phyloP scores from a whole-genome alignment of 2,888 invertebrate genomes.

The Melieria crassipennis region DNA sequence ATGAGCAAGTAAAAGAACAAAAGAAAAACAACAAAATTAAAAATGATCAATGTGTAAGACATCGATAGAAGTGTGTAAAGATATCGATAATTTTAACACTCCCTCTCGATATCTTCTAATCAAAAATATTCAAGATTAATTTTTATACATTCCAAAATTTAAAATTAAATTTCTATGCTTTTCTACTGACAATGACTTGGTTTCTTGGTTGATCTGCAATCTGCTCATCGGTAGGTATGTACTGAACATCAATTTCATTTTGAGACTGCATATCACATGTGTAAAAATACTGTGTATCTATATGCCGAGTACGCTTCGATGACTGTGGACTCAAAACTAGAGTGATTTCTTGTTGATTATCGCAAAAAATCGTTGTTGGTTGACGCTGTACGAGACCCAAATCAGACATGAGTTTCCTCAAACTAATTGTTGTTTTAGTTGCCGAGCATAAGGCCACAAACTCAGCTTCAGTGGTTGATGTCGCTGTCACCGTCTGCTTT shows the following conservation, averaged over 20 bases:
- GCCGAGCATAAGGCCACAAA: slow-evolving; percentile 7
- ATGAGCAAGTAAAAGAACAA: no score
- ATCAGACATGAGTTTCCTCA: slow-evolving; percentile 6
- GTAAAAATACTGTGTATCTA: slow-evolving; percentile 32
- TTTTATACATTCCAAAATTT: slow-evolving; percentile 15
- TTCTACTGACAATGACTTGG: slow-evolving; percentile 20
- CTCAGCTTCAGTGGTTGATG: slow-evolving; percentile 9
- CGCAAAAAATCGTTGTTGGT: slow-evolving; percentile 20
- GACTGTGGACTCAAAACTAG: slow-evolving; percentile 26
- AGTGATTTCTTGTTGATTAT: slow-evolving; percentile 32
- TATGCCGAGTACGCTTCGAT: slow-evolving; percentile 31
- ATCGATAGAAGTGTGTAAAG: neutral
- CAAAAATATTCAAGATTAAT: slow-evolving; percentile 20
- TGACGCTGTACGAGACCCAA: neutral
- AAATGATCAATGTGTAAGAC: no score
- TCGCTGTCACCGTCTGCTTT: slow-evolving; percentile 3
- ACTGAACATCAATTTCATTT: slow-evolving; percentile 34
- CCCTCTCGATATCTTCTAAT: slow-evolving; percentile 28
- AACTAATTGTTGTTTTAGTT: slow-evolving; percentile 13
- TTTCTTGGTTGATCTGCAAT: slow-evolving; percentile 28
- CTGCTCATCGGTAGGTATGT: slow-evolving; percentile 9
- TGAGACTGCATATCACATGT: slow-evolving; percentile 19
- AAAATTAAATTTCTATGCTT: slow-evolving; percentile 13
- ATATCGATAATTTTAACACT: slow-evolving; percentile 31
- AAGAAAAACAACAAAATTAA: no score